Conservation (phyloP, 2,888 invertebrate species). For the Sicus ferrugineus region DNA sequence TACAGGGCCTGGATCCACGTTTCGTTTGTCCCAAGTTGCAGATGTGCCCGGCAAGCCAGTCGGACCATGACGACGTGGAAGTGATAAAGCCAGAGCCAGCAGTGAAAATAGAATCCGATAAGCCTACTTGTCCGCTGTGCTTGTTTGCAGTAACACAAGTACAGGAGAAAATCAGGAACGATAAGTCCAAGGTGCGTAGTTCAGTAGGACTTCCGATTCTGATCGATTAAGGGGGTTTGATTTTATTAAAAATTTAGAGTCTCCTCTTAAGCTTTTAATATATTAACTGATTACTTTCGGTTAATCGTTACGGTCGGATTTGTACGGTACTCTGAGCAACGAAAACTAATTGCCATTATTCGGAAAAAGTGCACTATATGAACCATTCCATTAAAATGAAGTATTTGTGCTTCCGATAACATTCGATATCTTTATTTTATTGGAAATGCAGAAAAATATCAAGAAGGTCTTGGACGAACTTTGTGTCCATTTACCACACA, state of each 20-base stretch:
- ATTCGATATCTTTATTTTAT: conserved; percentile 33
- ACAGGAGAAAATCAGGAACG: conserved; percentile 75
- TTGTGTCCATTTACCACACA: conserved; percentile 73
- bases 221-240: too few species aligned
- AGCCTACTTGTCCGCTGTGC: conserved; percentile 82
- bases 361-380: not conserved
- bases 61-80: conserved; percentile 65
- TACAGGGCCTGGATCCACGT: conserved; percentile 68
- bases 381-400: not conserved
- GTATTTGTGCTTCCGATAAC: too few species aligned
- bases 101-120: conserved; percentile 62
- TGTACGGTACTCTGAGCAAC: too few species aligned
- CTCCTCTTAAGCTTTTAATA: too few species aligned
- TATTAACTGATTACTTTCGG: too few species aligned
- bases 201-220: too few species aligned
- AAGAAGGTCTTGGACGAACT: conserved; percentile 74
- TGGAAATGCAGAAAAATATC: conserved; percentile 72
- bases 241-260: too few species aligned
- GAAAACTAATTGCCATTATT: not conserved
- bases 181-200: conserved; percentile 80
- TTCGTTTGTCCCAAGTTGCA: conserved; percentile 73
- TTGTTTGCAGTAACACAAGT: conserved; percentile 81
- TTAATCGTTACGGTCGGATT: too few species aligned
- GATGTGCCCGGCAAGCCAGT: conserved; percentile 70
- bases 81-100: conserved; percentile 63